Percentiles rank a stretch among this genome's conserved stretches.
phyloP scores from a whole-genome alignment of 2,888 invertebrate genomes.

The Zootermopsis nevadensis region DNA sequence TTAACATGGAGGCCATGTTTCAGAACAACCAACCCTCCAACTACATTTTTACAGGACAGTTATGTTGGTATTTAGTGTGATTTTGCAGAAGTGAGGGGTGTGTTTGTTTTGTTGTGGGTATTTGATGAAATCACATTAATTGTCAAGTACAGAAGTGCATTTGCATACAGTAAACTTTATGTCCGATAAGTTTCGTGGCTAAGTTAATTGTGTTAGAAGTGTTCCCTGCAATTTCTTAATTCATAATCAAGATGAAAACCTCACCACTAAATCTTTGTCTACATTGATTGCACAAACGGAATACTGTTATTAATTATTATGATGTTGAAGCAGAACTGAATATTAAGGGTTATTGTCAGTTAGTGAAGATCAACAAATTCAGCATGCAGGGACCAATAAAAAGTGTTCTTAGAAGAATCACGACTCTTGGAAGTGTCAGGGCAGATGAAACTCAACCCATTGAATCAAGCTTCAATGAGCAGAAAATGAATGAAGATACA shows the following conservation, averaged over 20 bases:
- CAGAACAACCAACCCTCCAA: background rate
- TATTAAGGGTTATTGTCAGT: background rate
- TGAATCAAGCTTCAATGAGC: constrained; percentile 34
- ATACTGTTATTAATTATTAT: background rate
- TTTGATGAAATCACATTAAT: too few species aligned
- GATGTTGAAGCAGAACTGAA: background rate
- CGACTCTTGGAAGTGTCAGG: constrained; percentile 3
- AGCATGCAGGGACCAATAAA: constrained; percentile 41
- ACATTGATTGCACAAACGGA: too few species aligned
- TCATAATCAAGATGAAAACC: too few species aligned
- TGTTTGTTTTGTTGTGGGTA: too few species aligned
- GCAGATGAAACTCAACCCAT: constrained; percentile 33
- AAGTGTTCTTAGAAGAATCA: constrained; percentile 42
- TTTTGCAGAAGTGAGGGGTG: too few species aligned
- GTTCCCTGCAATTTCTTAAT: too few species aligned
- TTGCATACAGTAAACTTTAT: too few species aligned
- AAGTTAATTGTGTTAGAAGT: too few species aligned
- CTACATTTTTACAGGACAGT: background rate
- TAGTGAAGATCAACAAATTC: background rate
- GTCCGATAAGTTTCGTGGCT: too few species aligned
- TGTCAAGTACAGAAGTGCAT: too few species aligned
- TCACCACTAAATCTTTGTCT: too few species aligned
- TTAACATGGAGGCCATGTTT: background rate
- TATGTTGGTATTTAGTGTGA: too few species aligned
- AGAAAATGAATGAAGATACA: constrained; percentile 29